Base-by-base conservation (phyloP, 2,888 invertebrate species). In the Cataglyphis albicans region DNA sequence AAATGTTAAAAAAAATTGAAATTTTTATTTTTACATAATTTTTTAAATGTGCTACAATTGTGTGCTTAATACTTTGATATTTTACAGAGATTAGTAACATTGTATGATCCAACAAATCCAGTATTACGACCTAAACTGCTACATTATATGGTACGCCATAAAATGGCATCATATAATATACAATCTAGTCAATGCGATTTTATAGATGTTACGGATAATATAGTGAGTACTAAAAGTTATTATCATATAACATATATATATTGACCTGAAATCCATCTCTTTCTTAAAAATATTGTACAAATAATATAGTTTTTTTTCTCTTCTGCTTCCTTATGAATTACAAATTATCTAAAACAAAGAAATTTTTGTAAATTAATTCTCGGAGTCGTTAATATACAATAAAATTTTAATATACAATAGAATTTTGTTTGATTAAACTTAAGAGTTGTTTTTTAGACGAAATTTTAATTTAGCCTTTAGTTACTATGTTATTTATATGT, bases 61-160 rank as follows among this genome's bases (percentile, higher is more conserved):
- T 35, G 21, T 38, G 21, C 0, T 55, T 25, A 67, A 70, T 32
- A 32, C 0, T 1, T 25, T 57, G 59, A 57, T 81, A 61, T 83
- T 76, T 29, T 63, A 32, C 82, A 95, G 92, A 94, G 96, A 89
- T 93, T 97, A 84, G 95, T 95, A 4, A 93, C 95, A 59, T 95
- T 96, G 76, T 95, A 96, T 89, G 96, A 97, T 94, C 97, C 97
- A 75, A 96, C 96, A 86, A 96, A 96, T 90, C 95, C 96, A 63
- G 93, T 95, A 84, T 93, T 95, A 61, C 92, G 95, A 84, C 95
- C 96, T 59, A 91, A 95, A 84, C 91, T 96, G 74, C 93, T 95
- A 86, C 94, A 94, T n/a, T 93, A 93, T 81, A 92, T 91, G 85
- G 90, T 92, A 87, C 92, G 93, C 9, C 92, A 93, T 86, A 92